These are phyloP conservation scores for Hippoglossus hippoglossus DNA, from an alignment of 2,797 vertebrate genomes.

Conservation along the genomic window DNA sequence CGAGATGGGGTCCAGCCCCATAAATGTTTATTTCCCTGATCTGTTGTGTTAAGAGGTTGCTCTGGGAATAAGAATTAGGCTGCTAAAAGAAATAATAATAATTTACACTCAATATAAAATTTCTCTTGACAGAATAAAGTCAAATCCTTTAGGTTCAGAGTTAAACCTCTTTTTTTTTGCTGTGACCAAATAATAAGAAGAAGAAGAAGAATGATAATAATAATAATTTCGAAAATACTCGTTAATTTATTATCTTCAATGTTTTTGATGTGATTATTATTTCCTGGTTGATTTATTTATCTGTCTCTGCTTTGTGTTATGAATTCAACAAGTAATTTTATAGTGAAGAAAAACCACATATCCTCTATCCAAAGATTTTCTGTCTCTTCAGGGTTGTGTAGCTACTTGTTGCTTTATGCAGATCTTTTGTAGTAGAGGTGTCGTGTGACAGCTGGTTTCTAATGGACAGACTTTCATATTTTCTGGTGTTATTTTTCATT, in stretches of 20 bases:
- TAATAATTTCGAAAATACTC: slow-evolving; percentile 77
- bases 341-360: slow-evolving; percentile 83
- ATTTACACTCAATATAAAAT: slow-evolving; percentile 9
- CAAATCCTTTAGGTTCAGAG: slow-evolving; percentile 20
- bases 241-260: slow-evolving; percentile 64
- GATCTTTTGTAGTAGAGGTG: slow-evolving; percentile 98
- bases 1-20: slow-evolving; percentile 74
- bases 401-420: slow-evolving; percentile 95
- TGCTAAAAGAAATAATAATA: slow-evolving; percentile 3
- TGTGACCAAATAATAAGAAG: slow-evolving; percentile 88
- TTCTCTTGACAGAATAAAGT: too few species aligned
- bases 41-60: slow-evolving; percentile 60
- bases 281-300: slow-evolving; percentile 53
- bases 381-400: slow-evolving; percentile 95
- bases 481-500: slow-evolving; percentile 94
- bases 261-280: slow-evolving; percentile 59
- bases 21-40: slow-evolving; percentile 67
- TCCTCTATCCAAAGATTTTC: slow-evolving; percentile 97
- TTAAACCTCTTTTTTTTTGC: slow-evolving; percentile 81
- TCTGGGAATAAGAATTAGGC: slow-evolving; percentile 36
- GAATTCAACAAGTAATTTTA: slow-evolving; percentile 88
- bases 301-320: slow-evolving; percentile 87
- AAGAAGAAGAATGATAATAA: slow-evolving; percentile 15
- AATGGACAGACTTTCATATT: slow-evolving; percentile 94
- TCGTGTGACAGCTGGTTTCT: slow-evolving; percentile 92